Evolutionary conservation across 2,113 vertebrate species (phyloP).

Genomic region (Pelecanus crispus): DNA sequence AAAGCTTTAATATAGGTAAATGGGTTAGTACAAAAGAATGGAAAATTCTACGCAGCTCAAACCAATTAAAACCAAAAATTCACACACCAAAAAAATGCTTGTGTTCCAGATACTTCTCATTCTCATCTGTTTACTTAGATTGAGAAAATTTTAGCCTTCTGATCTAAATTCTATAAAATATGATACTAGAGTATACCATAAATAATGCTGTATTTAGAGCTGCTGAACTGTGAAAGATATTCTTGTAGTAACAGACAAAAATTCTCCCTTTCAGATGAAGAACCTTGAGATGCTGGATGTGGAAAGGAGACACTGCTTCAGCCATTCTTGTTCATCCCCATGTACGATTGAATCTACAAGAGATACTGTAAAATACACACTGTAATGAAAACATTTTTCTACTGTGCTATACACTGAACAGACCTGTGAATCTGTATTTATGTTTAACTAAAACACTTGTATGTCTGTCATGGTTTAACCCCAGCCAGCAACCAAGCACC

Average conservation of each 20-base stretch:
- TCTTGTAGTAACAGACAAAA: background rate
- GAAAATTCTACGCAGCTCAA: background rate
- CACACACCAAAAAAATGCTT: background rate
- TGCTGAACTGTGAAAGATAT: background rate
- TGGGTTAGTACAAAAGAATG: background rate
- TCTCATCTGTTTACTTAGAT: background rate
- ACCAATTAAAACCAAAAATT: background rate
- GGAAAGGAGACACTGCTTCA: background rate
- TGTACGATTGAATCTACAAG: background rate
- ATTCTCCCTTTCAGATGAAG: background rate
- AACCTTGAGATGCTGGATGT: background rate
- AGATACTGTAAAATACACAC: background rate
- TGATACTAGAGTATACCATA: background rate
- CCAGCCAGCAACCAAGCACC: too few relatives aligned
- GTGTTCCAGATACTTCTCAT: background rate
- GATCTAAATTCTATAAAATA: background rate
- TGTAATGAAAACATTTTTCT: background rate
- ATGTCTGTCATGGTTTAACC: too few relatives aligned
- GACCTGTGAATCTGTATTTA: background rate
- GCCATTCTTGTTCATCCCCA: background rate
- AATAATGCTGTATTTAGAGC: background rate
- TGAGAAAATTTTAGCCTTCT: background rate
- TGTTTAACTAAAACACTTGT: background rate
- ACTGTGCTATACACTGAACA: background rate
- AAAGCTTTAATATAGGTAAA: background rate